Conservation (phyloP, 1,140 invertebrate species). For the Drosophila repletoides region DNA sequence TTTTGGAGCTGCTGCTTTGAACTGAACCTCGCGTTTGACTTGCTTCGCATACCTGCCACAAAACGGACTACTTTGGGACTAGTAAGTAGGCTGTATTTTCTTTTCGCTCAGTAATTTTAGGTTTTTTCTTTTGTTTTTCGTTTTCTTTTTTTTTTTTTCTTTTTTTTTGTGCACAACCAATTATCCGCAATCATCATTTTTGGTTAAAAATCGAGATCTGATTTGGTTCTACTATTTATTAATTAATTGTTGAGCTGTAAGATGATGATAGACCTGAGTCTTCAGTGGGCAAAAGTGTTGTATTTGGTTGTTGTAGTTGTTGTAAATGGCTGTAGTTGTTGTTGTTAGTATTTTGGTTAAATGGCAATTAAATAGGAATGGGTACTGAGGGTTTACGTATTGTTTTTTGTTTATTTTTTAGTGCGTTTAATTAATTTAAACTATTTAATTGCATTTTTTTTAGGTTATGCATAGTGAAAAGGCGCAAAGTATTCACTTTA, state of each 20-base stretch:
- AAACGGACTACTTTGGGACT: neutral
- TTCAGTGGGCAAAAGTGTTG: conserved; percentile 31
- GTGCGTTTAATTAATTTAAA: conserved; percentile 38
- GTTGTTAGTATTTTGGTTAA: conserved; percentile 8
- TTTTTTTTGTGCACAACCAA: conserved; percentile 80
- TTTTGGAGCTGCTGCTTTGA: conserved; percentile 7
- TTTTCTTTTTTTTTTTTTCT: conserved; percentile 12
- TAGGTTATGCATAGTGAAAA: conserved; percentile 51
- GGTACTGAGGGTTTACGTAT: neutral
- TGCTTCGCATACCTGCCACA: neutral
- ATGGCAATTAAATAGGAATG: conserved; percentile 36
- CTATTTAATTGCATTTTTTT: conserved; percentile 51
- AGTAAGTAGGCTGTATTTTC: neutral
- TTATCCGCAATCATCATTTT: conserved; percentile 82
- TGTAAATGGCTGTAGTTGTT: conserved; percentile 12
- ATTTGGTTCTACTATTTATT: conserved; percentile 61
- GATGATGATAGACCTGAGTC: conserved; percentile 41
- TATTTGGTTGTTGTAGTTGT: conserved; percentile 17
- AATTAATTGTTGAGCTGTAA: conserved; percentile 52
- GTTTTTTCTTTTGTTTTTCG: neutral
- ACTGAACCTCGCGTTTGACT: conserved; percentile 41
- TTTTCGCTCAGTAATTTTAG: neutral
- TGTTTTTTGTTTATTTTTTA: conserved; percentile 25
- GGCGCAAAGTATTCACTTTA: neutral
- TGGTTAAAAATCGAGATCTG: conserved; percentile 80